Evolutionary conservation across 53 echinoderm and acorn worm genomes (phyloP), one percentile per base, ranked within the genome.

Genomic region (Glandiceps talaboti): DNA sequence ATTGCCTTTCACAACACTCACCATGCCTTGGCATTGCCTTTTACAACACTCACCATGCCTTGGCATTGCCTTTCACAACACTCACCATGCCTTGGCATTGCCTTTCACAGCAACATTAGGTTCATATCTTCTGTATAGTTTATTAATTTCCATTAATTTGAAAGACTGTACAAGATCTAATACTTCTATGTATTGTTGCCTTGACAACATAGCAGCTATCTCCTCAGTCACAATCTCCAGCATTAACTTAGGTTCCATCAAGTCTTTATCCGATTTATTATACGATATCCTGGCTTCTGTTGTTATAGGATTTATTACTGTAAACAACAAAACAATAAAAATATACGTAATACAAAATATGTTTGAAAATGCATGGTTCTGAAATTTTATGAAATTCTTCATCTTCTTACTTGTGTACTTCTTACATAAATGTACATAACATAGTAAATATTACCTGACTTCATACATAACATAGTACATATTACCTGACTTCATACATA

Each of bases 211-310:
- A 74, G 92, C 79, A 29, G 84, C 79, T 31, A 93, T 76, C 32
- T 88, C 83, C 30, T 93, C 87, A 0, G 97, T 97, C 81, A 93
- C 72, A 84, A 97, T 87, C 74, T 97, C 97, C 26, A 97, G 79
- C 14, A 86, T 31, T 32, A 97, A 74, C 82, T 84, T 80, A 28
- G 97, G 97, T 27, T 81, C 79, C 30, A 83, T 84, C 85, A 86
- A 93, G 81, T 90, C 78, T 27, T 79, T 88, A 30, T 76, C 78
- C 32, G 90, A 77, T 86, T 93, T 97, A 86, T 97, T 91, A 75
- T 82, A 91, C 76, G 88, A 84, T 29, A 97, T 85, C 10, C 85
- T 85, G 33, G 97, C 93, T 74, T 77, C 80, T 26, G 97, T 97
- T 32, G 93, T 87, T 28, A 91, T 79, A 0, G 97, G 97, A 77